A percentile compares a stretch with the other conserved stretches of the same genome.
phyloP scores from a whole-genome alignment of 2,888 invertebrate species.

The Pycnomerus fuliginosus region DNA sequence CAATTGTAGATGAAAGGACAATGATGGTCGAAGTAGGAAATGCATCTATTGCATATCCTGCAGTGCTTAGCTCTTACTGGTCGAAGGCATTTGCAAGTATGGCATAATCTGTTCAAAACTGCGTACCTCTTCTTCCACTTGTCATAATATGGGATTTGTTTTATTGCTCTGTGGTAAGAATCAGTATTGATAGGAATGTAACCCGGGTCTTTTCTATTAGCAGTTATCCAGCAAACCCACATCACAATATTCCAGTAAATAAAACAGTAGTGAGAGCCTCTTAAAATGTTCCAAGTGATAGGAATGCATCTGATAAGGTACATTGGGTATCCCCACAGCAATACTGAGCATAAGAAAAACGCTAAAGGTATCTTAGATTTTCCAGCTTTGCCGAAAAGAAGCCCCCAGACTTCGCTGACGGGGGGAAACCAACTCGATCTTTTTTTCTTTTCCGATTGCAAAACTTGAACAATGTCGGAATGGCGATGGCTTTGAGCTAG shows the following conservation, averaged over 20 bases:
- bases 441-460: constrained; percentile 80
- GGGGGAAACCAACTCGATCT: constrained; percentile 85
- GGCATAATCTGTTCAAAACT: constrained; percentile 79
- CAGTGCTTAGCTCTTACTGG: constrained; percentile 91
- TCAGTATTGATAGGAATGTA: constrained; percentile 88
- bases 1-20: constrained; percentile 96
- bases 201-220: constrained; percentile 86
- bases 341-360: constrained; percentile 80
- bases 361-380: constrained; percentile 86
- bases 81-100: constrained; percentile 76
- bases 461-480: constrained; percentile 76
- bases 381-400: constrained; percentile 87
- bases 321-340: constrained; percentile 93
- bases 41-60: constrained; percentile 79
- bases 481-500: constrained; percentile 87
- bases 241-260: constrained; percentile 88
- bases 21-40: constrained; percentile 88
- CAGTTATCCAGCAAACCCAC: constrained; percentile 92
- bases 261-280: constrained; percentile 86
- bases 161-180: constrained; percentile 85
- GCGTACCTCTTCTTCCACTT: constrained; percentile 88
- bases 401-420: constrained; percentile 82
- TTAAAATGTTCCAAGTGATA: constrained; percentile 83
- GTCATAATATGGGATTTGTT: constrained; percentile 89
- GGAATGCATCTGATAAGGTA: constrained; percentile 88